Evolutionary conservation across 2,888 invertebrate species (phyloP), one percentile per base, ranked within the genome.

Genomic region (Ypsolopha scabrella): DNA sequence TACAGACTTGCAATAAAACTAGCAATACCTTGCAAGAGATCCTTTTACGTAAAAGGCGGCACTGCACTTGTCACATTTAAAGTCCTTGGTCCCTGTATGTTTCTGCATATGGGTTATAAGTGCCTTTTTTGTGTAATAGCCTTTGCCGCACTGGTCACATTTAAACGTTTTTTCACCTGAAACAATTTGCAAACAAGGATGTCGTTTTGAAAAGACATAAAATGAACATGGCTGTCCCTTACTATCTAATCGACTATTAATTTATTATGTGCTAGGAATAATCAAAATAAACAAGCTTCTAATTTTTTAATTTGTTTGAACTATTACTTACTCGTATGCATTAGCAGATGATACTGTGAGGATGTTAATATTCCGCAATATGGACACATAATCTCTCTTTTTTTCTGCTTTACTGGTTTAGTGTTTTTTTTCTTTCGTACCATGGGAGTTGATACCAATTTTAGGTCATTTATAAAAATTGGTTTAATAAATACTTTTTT

Each of bases 61-160:
- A 13, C 68, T 57, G 58, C 80, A 80, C 39, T 63, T 56, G 11
- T 72, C 68, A 57, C 80, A 80, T 56, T 72, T 72, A 51, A 62
- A 68, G 10, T 50, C 54, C 48, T 46, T 60, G 4, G 52, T 38
- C 7, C 35, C 46, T 2, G 41, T 48, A 55, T 72, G 72, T 14
- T 6, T 39, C 48, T 50, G 53, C 50, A 51, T 53, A 47, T 78
- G 75, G 0, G 7, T 2, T 8, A 52, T 50, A 49, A 76, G 60
- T 6, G 11, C 0, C 0, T 1, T 1, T 24, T 51, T 11, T 2
- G 59, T 57, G 10, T 60, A 59, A 58, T 62, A 80, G 37, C 52
- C 52, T 58, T 68, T 75, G 1, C 51, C 3, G 57, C 80, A 80
- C 41, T 58, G 48, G 14, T 70, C 63, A 61, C 80, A 80, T 62